phyloP scores from a whole-genome alignment of 1,140 invertebrate species.

The Hormaphis cornu region DNA sequence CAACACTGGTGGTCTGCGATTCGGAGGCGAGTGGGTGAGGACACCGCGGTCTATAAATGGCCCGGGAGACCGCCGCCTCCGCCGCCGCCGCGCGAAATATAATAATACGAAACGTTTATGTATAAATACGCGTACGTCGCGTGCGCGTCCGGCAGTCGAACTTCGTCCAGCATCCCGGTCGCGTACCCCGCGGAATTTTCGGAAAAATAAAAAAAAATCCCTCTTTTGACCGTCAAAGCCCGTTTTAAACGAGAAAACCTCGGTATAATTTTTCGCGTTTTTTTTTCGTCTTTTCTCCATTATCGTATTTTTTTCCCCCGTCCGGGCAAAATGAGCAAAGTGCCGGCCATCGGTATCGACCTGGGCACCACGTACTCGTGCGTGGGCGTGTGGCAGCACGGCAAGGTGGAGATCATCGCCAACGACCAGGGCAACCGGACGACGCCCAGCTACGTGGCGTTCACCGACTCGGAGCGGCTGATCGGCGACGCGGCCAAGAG shows the following conservation, averaged over 20 bases:
- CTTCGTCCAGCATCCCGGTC: no score
- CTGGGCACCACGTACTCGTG: slow-evolving; percentile 72
- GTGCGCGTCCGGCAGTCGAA: no score
- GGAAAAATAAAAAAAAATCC: no score
- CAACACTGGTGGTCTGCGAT: neutral
- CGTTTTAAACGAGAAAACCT: no score
- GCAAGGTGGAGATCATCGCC: slow-evolving; percentile 86
- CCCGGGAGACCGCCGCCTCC: no score
- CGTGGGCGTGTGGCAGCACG: slow-evolving; percentile 72
- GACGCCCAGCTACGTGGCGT: slow-evolving; percentile 82
- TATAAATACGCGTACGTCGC: no score
- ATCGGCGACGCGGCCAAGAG: slow-evolving; percentile 63
- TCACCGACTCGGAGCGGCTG: slow-evolving; percentile 68
- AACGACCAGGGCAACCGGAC: slow-evolving; percentile 91
- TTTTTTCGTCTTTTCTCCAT: no score
- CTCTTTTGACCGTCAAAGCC: no score
- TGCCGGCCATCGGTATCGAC: slow-evolving; percentile 65
- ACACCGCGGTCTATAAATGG: slow-evolving; percentile 1
- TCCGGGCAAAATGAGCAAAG: slow-evolving; percentile 39
- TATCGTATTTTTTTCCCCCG: neutral
- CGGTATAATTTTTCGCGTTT: no score
- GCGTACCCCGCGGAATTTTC: no score
- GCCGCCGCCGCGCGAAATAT: neutral
- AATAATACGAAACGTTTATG: neutral
- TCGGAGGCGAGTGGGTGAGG: neutral